Conservation (phyloP, 2,113 vertebrate genomes). For the Phaethornis superciliosus region DNA sequence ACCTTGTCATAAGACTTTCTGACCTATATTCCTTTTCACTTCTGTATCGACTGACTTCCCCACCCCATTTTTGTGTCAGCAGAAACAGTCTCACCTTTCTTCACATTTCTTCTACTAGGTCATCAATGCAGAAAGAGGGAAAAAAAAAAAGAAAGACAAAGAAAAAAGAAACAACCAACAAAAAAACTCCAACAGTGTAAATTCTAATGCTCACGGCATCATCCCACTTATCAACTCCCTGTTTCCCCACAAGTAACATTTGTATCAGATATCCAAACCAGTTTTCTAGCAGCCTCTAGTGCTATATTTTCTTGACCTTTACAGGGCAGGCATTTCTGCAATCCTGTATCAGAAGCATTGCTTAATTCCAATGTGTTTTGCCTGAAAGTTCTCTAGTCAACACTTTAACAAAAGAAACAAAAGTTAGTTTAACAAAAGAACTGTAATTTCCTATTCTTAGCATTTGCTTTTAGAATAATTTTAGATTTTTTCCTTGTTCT, state of each 20-base stretch:
- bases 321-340: constrained; percentile 55
- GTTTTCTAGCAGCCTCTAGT: constrained; percentile 55
- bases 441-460: background rate
- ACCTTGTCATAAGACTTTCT: constrained; percentile 36
- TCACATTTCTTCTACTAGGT: constrained; percentile 66
- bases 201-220: constrained; percentile 54
- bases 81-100: constrained; percentile 67
- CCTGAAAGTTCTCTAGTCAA: constrained; percentile 43
- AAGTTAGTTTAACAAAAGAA: background rate
- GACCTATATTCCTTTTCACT: constrained; percentile 41
- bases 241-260: constrained; percentile 57
- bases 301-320: constrained; percentile 65
- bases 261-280: constrained; percentile 50
- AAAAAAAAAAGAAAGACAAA: background rate
- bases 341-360: constrained; percentile 43
- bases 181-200: constrained; percentile 18
- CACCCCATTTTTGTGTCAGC: constrained; percentile 63
- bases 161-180: background rate
- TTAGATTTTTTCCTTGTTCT: background rate
- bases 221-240: constrained; percentile 45
- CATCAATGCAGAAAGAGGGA: constrained; percentile 59
- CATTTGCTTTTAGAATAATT: background rate
- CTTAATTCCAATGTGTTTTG: constrained; percentile 55
- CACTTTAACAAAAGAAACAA: background rate
- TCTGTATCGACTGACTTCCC: constrained; percentile 66